Evolutionary conservation across 2,888 invertebrate genomes (phyloP).

Genomic region (Ctena decussata): DNA sequence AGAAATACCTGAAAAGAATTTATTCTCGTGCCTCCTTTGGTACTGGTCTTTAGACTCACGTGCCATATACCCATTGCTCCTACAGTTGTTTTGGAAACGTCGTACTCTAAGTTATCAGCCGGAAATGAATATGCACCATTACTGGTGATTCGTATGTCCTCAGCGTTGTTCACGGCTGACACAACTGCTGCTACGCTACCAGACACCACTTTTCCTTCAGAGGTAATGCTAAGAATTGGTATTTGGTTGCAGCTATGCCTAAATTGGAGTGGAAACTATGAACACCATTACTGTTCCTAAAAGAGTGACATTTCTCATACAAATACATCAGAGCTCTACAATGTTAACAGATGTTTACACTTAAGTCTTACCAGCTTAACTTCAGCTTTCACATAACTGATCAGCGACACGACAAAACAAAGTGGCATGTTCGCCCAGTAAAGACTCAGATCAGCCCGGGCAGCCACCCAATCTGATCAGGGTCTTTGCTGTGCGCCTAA

Average conservation of each 20-base stretch:
- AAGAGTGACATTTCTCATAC: too few species aligned
- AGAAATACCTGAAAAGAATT: not conserved
- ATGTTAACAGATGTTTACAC: too few species aligned
- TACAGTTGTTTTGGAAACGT: not conserved
- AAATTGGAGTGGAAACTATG: too few species aligned
- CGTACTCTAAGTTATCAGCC: not conserved
- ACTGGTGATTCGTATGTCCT: not conserved
- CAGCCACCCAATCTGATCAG: too few species aligned
- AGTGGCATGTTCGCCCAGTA: too few species aligned
- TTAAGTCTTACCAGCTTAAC: too few species aligned
- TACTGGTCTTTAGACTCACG: not conserved
- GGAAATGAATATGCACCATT: not conserved
- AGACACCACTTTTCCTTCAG: not conserved
- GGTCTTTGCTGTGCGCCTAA: too few species aligned
- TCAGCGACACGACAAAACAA: too few species aligned
- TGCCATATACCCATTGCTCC: not conserved
- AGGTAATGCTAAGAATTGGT: not conserved
- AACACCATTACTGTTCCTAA: too few species aligned
- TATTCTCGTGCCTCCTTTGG: not conserved
- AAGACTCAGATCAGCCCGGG: too few species aligned
- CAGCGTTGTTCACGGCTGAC: not conserved
- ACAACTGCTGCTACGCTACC: not conserved
- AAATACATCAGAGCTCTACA: too few species aligned
- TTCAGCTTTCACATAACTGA: too few species aligned
- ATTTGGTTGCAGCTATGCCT: not conserved